Base-by-base conservation (phyloP, 2,113 vertebrate species). In the western clawed frog (Xenopus tropicalis) region DNA sequence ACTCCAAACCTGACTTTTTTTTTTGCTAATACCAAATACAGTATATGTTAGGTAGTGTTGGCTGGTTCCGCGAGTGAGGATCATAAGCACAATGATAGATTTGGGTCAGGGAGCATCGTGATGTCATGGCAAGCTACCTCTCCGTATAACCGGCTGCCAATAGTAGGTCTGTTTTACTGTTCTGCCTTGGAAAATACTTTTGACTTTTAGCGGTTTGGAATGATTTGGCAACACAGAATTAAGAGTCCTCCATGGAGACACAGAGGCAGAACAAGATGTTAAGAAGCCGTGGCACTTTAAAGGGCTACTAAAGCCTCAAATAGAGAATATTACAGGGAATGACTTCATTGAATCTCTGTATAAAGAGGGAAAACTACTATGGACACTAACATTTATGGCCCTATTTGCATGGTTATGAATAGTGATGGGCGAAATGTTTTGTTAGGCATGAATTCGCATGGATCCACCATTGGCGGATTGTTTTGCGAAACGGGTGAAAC, bases 1-100 rank as follows among this genome's bases (percentile, higher is more conserved):
- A 83, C 82, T 82, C 81, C 79, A 84, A 87, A 81, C 87, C 87
- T 88, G 86, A 87, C 85, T 85, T 79, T 85, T 87, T 89, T 90
- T 87, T 89, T 86, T 88, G 80, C 84, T 82, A 70, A 59, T 76
- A 78, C 22, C 78, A 75, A 21, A 29, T 70, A 75, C 29, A 56
- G 69, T 72, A 70, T 21, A 71, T 82, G 86, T 82, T 86, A 82
- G 51, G 68, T 44, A 5, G 71, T 66, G 79, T 73, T 86, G 82
- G 82, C 80, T 81, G 82, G 77, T 67, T 25, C 20, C 63, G 69
- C 21, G 79, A 58, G 59, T 64, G 70, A 73, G 75, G 76, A 83
- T 82, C 61, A 86, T 78, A 79, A 83, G 68, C 72, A 17, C 84
- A 87, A 87, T 80, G 78, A 85, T 87, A 84, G 85, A 87, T 88